These are phyloP conservation scores for Pterocles burchelli DNA, from an alignment of 2,113 vertebrate species.

Conservation along the genomic window DNA sequence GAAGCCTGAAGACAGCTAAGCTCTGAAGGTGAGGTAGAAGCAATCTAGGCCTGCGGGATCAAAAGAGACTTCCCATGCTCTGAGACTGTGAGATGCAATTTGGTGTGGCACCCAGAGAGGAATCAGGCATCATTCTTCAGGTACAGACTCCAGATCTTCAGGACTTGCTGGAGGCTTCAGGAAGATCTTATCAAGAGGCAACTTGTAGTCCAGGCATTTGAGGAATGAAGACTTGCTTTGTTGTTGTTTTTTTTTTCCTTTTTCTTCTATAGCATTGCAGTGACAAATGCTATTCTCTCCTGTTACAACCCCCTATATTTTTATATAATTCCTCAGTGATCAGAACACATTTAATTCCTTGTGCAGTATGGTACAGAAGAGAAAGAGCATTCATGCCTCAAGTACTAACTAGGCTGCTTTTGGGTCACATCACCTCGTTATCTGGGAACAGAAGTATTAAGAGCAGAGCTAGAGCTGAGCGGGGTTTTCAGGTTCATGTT, in stretches of 20 bases:
- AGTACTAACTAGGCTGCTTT: background rate
- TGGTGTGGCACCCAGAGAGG: background rate
- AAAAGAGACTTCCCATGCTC: background rate
- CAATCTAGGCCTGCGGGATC: background rate
- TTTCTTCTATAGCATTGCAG: background rate
- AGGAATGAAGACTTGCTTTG: background rate
- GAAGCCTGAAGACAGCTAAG: background rate
- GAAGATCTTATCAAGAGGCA: background rate
- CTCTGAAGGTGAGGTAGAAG: background rate
- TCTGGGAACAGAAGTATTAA: background rate
- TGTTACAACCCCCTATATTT: background rate
- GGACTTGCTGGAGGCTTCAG: background rate
- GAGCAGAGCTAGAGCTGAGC: background rate
- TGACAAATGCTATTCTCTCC: background rate
- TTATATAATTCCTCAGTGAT: background rate
- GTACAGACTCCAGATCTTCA: background rate
- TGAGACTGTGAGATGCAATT: background rate
- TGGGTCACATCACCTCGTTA: background rate
- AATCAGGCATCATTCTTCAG: background rate
- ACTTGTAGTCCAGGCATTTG: background rate
- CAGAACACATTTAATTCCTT: background rate
- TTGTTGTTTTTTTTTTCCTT: accelerated
- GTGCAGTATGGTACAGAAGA: background rate
- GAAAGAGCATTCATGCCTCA: background rate
- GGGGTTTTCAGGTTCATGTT: background rate